phyloP scores from a whole-genome alignment of 2,888 invertebrate genomes.

The Drosophila nigritarsus region DNA sequence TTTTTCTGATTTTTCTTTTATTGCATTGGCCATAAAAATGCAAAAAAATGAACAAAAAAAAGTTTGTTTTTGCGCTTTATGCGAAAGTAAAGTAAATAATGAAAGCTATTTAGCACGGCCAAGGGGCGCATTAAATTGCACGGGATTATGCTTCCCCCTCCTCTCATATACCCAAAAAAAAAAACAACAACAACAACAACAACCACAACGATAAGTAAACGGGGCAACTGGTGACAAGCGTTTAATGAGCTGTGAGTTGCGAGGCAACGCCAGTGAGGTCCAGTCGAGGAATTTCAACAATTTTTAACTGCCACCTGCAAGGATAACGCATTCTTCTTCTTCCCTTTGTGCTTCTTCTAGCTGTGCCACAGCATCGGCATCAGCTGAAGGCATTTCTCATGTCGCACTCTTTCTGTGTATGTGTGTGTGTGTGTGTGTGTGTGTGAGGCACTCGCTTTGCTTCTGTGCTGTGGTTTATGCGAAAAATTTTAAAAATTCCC shows the following conservation, averaged over 20 bases:
- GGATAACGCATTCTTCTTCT: constrained; percentile 59
- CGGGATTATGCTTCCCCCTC: constrained; percentile 26
- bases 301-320: constrained; percentile 79
- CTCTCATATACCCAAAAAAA: background rate
- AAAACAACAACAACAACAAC: constrained; percentile 20
- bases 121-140: constrained; percentile 70
- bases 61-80: constrained; percentile 50
- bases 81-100: constrained; percentile 75
- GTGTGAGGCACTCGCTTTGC: background rate
- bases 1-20: constrained; percentile 8
- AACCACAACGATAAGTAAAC: constrained; percentile 13
- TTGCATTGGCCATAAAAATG: constrained; percentile 39
- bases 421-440: constrained; percentile 3
- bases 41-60: constrained; percentile 12
- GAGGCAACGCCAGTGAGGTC: constrained; percentile 12
- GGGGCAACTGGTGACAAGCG: constrained; percentile 60
- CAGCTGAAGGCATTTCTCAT: constrained; percentile 44
- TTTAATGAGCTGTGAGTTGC: constrained; percentile 70
- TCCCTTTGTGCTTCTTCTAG: background rate
- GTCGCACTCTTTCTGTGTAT: constrained; percentile 19
- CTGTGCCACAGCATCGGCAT: constrained; percentile 1
- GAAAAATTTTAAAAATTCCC: constrained; percentile 51
- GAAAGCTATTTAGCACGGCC: constrained; percentile 78
- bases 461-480: constrained; percentile 55
- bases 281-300: constrained; percentile 65